These are phyloP conservation scores for Tauraco erythrolophus DNA, from an alignment of 2,113 vertebrate genomes.

Conservation along the genomic window DNA sequence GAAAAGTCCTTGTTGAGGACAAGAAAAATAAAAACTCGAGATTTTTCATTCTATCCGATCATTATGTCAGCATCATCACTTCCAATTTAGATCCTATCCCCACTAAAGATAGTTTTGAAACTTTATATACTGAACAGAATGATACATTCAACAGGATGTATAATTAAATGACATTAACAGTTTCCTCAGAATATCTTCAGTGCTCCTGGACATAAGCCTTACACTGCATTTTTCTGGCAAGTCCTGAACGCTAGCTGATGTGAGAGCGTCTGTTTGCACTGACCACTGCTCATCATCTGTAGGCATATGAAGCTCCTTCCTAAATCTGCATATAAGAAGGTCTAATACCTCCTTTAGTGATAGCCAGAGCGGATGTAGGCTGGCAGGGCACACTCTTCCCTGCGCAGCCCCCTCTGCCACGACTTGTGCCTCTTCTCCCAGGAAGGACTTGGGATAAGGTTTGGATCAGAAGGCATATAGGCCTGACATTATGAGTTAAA, in stretches of 20 bases:
- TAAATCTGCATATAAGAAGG: not conserved
- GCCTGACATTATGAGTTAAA: not conserved
- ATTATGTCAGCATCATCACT: not conserved
- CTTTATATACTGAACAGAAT: not conserved
- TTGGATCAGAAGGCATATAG: not conserved
- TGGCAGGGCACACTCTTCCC: not conserved
- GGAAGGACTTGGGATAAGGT: not conserved
- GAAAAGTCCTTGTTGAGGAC: not conserved
- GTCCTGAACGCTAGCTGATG: not conserved
- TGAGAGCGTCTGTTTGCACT: not conserved
- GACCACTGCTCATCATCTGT: accelerated
- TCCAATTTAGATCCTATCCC: not conserved
- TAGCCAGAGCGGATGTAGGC: not conserved
- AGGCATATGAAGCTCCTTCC: not conserved
- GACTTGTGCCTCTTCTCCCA: not conserved
- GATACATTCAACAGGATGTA: not conserved
- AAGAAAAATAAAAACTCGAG: constrained; percentile 9
- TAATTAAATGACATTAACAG: not conserved
- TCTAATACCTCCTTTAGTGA: not conserved
- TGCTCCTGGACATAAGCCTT: not conserved
- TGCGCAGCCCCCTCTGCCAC: accelerated
- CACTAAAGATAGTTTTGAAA: not conserved
- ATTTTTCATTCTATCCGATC: constrained; percentile 18
- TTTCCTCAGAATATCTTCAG: not conserved
- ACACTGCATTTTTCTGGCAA: not conserved